Conservation (phyloP, 2,888 invertebrate species). For the Actias luna region DNA sequence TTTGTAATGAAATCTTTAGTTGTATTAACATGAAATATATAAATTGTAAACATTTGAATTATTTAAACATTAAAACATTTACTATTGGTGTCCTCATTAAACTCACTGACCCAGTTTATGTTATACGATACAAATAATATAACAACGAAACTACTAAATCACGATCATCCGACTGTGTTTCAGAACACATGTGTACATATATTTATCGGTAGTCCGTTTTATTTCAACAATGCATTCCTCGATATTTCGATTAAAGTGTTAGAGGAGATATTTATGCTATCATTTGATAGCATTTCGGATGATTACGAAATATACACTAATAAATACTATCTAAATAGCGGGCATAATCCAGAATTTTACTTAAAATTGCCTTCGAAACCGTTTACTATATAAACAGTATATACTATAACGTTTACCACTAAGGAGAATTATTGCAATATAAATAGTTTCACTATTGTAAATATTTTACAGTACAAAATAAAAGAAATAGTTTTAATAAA, state of each 20-base stretch:
- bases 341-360: background rate
- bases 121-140: constrained; percentile 2
- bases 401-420: background rate
- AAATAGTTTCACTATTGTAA: background rate
- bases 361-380: background rate
- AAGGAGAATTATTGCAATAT: background rate
- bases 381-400: background rate
- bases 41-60: background rate
- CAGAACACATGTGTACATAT: background rate
- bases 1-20: too few relatives aligned
- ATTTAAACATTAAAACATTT: background rate
- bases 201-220: background rate
- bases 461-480: background rate
- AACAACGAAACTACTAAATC: background rate
- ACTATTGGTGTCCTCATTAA: background rate
- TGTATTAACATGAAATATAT: too few relatives aligned
- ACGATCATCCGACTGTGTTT: constrained; percentile 19
- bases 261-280: background rate
- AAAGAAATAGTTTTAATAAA: background rate
- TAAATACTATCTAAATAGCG: too few relatives aligned
- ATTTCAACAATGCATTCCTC: background rate
- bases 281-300: background rate
- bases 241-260: background rate
- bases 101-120: background rate
- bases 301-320: background rate